These are phyloP conservation scores for Amblyornis subalaris DNA, from an alignment of 2,113 vertebrate species.

Conservation along the genomic window DNA sequence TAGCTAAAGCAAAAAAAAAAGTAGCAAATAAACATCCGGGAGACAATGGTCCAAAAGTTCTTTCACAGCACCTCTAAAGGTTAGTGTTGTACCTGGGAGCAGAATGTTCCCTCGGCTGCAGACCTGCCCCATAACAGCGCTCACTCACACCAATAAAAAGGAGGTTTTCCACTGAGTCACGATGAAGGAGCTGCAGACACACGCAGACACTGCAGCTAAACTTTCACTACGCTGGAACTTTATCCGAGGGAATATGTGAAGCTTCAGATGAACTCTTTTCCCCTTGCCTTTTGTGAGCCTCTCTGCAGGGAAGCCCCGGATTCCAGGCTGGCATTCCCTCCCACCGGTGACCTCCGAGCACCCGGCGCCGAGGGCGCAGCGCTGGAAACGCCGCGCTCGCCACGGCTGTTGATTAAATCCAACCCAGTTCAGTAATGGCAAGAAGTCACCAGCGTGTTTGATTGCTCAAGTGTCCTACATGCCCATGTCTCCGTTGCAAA, in stretches of 20 bases:
- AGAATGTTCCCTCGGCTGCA: not conserved
- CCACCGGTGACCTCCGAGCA: not conserved
- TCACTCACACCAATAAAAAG: not conserved
- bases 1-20: not conserved
- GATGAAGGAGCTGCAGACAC: not conserved
- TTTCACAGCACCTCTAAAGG: constrained; percentile 20
- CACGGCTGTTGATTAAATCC: not conserved
- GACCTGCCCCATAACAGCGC: not conserved
- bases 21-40: not conserved
- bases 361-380: not conserved
- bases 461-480: not conserved
- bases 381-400: not conserved
- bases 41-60: not conserved
- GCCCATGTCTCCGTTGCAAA: not conserved
- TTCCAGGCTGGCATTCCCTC: not conserved
- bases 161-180: constrained; percentile 36
- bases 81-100: not conserved
- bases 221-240: not conserved
- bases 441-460: not conserved
- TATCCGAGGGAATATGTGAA: not conserved
- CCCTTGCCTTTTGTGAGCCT: not conserved
- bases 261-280: not conserved
- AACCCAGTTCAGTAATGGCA: not conserved
- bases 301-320: not conserved
- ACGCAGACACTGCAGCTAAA: not conserved